Evolutionary conservation across 2,888 invertebrate species (phyloP).

Genomic region (Ormyrus rosae): DNA sequence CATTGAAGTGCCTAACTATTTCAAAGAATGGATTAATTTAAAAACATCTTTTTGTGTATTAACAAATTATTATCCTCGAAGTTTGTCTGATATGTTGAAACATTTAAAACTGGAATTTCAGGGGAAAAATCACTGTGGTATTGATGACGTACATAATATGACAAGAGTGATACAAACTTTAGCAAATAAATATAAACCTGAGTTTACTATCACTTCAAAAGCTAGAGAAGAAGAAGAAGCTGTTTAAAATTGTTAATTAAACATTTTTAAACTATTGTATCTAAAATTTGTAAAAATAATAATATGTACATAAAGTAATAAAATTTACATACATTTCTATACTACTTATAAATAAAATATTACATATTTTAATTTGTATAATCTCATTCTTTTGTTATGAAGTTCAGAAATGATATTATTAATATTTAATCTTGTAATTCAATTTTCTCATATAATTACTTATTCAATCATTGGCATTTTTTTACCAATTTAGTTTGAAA

Average conservation of each 20-base stretch:
- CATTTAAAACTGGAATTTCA: conserved; percentile 67
- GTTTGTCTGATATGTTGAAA: conserved; percentile 72
- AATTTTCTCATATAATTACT: no score
- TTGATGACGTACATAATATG: conserved; percentile 72
- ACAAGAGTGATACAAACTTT: conserved; percentile 63
- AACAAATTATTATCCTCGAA: conserved; percentile 73
- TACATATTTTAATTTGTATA: no score
- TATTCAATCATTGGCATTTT: no score
- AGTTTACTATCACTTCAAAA: conserved; percentile 65
- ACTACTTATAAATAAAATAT: no score
- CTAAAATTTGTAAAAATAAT: no score
- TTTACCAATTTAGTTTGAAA: no score
- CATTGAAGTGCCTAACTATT: conserved; percentile 72
- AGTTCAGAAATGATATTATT: no score
- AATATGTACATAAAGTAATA: no score
- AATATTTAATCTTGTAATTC: no score
- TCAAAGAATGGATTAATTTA: conserved; percentile 79
- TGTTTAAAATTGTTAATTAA: conserved; percentile 48
- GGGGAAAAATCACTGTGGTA: conserved; percentile 77
- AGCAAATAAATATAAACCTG: conserved; percentile 54
- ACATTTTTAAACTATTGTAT: no score
- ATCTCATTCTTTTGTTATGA: no score
- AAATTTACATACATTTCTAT: no score
- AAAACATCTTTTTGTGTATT: conserved; percentile 75
- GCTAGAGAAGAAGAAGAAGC: background rate